Conservation (phyloP, 2,113 vertebrate species). For the Apodemus sylvaticus region DNA sequence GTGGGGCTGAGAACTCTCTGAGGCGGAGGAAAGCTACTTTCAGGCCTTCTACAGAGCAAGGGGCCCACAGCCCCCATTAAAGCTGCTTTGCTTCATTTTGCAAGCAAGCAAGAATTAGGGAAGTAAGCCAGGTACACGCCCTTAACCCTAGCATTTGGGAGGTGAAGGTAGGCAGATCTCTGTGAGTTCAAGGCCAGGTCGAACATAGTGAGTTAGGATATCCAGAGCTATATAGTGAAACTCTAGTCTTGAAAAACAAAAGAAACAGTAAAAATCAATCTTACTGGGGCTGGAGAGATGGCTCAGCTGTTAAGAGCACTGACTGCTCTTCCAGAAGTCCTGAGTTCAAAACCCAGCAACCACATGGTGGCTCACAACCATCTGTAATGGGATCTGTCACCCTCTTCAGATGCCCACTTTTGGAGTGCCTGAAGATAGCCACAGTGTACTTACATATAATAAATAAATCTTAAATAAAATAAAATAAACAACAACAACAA, state of each 20-base stretch:
- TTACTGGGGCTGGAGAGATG: no score
- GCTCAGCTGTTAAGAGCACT: no score
- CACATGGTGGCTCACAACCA: no score
- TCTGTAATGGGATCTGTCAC: no score
- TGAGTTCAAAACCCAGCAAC: no score
- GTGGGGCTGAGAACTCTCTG: not conserved
- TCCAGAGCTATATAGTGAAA: not conserved
- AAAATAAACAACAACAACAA: no score
- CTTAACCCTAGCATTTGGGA: not conserved
- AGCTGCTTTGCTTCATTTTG: not conserved
- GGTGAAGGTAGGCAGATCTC: not conserved
- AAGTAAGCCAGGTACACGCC: not conserved
- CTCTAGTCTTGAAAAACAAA: not conserved
- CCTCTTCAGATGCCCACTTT: no score
- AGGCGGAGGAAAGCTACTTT: not conserved
- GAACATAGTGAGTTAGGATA: not conserved
- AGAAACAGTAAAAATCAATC: not conserved
- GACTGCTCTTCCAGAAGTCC: no score
- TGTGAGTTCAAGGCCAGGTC: not conserved
- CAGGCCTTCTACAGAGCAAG: not conserved
- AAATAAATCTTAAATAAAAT: no score
- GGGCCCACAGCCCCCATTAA: not conserved
- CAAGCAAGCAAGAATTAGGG: not conserved
- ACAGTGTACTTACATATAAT: no score
- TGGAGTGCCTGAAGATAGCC: no score